These are phyloP conservation scores for Anaspis maculata DNA, from an alignment of 2,888 invertebrate species.

Conservation along the genomic window DNA sequence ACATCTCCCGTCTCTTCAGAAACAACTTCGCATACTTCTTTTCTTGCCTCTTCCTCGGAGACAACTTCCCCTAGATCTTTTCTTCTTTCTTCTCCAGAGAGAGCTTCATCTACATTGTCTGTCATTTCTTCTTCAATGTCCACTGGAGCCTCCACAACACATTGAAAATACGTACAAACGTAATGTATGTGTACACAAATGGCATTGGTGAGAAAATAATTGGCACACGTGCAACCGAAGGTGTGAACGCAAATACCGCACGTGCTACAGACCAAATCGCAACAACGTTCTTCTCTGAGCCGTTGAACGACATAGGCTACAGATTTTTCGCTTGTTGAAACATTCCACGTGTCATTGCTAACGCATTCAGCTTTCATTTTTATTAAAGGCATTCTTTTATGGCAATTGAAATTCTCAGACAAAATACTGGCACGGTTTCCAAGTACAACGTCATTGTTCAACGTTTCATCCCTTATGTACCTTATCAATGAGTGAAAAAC, in stretches of 20 bases:
- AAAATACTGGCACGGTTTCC: constrained; percentile 6
- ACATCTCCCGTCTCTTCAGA: no score
- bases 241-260: constrained; percentile 10
- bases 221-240: constrained; percentile 12
- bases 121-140: no score
- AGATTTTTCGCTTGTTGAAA: not conserved
- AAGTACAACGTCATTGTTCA: constrained; percentile 3
- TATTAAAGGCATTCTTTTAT: constrained; percentile 1
- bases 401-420: no score
- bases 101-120: no score
- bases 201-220: constrained; percentile 10
- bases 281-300: constrained; percentile 7
- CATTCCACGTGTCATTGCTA: constrained; percentile 8
- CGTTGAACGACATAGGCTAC: constrained; percentile 4
- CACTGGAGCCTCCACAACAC: no score
- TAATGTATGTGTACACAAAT: constrained; percentile 13
- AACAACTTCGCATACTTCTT: no score
- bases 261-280: constrained; percentile 7
- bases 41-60: no score
- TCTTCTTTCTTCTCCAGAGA: no score
- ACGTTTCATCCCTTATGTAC: constrained; percentile 10
- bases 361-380: not conserved
- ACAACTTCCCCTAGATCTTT: no score
- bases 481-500: constrained; percentile 10
- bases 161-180: constrained; percentile 9